Percentiles rank a stretch among this genome's conserved stretches.
phyloP scores from a whole-genome alignment of 2,113 vertebrate species.

The Nesogale talazaci region DNA sequence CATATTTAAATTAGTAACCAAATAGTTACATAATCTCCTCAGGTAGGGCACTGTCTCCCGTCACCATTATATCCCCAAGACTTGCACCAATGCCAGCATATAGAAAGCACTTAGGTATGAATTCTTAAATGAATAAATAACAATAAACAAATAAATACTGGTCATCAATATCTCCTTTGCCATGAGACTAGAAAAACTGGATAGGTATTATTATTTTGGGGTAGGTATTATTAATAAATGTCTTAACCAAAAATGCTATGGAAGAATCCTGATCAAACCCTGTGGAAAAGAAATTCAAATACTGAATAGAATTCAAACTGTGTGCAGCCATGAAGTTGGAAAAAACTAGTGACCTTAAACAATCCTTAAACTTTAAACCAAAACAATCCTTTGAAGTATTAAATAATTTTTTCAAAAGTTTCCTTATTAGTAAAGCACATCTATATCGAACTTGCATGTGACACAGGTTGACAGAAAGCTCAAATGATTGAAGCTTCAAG shows the following conservation, averaged over 20 bases:
- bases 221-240: too few relatives aligned
- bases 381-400: neutral
- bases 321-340: neutral
- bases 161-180: neutral
- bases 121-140: neutral
- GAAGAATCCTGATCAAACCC: neutral
- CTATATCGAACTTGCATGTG: neutral
- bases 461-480: neutral
- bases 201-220: too few relatives aligned
- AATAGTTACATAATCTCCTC: neutral
- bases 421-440: neutral
- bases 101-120: neutral
- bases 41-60: neutral
- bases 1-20: neutral
- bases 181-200: neutral
- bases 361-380: neutral
- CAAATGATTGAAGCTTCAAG: neutral
- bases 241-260: neutral
- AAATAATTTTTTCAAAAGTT: neutral
- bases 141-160: neutral
- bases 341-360: neutral
- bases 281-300: neutral
- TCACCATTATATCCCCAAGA: slow-evolving; percentile 5
- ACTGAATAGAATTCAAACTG: neutral
- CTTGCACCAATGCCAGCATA: neutral